Base-by-base conservation (phyloP, 35 echinoderm and acorn worm genomes). In the Apostichopus californicus region DNA sequence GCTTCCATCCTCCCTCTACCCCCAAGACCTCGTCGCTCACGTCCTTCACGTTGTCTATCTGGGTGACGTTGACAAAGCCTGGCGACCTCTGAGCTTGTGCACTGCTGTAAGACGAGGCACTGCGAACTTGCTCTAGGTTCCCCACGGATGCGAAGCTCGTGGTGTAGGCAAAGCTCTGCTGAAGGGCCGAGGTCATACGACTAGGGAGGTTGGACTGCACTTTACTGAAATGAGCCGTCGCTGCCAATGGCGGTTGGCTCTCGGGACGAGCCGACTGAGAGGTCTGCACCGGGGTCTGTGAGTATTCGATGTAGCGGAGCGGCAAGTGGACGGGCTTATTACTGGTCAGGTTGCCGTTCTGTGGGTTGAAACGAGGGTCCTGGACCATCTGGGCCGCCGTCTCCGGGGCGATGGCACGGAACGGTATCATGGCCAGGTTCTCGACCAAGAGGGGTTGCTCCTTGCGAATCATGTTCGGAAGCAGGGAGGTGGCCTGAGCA, bases 321-420 rank as follows among this genome's bases (percentile, higher is more conserved):
- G 86, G 86, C 23, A 89, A 89, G 61, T 89, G 86, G 63, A 89
- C 86, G 72, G 86, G 86, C n/a, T 89, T 66, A 14, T 89, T 89
- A 17, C 55, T 52, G 9, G 57, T 17, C 13, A 89, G 57, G 64
- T 89, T 89, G 18, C 15, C 73, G 52, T 64, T 73, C 9, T 17
- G 86, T 34, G 64, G 86, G 18, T 89, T 89, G 34, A 89, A 64
- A 55, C 86, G 86, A 68, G 60, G 64, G 63, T 89, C 68, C 52
- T 89, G 86, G 1, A 89, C 86, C 86, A 89, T 89, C 86, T 89
- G 86, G 12, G 86, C 86, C 24, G 86, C 60, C 7, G 86, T 89
- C 52, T 89, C 86, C 54, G 86, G 86, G 18, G 22, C 26, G 54
- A 89, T 53, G 8, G 86, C 86, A 52, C 86, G 86, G 15, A 89